These are phyloP conservation scores for Drosophila arawakana DNA, from an alignment of 1,140 invertebrate species.

Conservation along the genomic window DNA sequence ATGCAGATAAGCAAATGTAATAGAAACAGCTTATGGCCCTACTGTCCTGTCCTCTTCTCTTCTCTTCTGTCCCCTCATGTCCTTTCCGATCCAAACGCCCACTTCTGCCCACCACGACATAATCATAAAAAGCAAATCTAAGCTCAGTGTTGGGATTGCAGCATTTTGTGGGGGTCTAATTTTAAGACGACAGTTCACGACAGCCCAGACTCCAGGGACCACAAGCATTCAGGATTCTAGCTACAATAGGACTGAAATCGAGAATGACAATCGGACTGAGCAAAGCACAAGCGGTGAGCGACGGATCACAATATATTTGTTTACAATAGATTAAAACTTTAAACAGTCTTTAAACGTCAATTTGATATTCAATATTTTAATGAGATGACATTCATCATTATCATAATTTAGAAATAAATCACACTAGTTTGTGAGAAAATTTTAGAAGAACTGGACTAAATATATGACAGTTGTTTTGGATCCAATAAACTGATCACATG, in stretches of 20 bases:
- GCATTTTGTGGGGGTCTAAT: slow-evolving; percentile 55
- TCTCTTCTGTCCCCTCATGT: slow-evolving; percentile 2
- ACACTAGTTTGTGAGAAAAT: too few relatives aligned
- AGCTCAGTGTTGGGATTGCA: slow-evolving; percentile 64
- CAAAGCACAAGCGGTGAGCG: background rate
- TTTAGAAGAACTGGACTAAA: too few relatives aligned
- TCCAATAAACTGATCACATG: too few relatives aligned
- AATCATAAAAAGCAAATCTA: slow-evolving; percentile 78
- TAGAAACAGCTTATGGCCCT: slow-evolving; percentile 71
- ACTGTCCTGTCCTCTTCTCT: background rate
- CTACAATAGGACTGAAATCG: background rate
- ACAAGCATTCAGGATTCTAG: background rate
- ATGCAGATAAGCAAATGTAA: slow-evolving; percentile 79
- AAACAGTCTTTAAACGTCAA: too few relatives aligned
- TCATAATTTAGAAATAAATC: too few relatives aligned
- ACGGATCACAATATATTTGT: background rate
- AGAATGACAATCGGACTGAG: background rate
- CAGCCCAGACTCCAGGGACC: slow-evolving; percentile 6
- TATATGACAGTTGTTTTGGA: too few relatives aligned
- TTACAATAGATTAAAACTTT: too few relatives aligned
- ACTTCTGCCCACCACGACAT: slow-evolving; percentile 45
- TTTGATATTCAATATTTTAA: background rate
- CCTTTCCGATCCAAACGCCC: background rate
- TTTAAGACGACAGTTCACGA: slow-evolving; percentile 54
- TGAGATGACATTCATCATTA: too few relatives aligned